phyloP scores from a whole-genome alignment of 2,113 vertebrate genomes.

The Strix uralensis region DNA sequence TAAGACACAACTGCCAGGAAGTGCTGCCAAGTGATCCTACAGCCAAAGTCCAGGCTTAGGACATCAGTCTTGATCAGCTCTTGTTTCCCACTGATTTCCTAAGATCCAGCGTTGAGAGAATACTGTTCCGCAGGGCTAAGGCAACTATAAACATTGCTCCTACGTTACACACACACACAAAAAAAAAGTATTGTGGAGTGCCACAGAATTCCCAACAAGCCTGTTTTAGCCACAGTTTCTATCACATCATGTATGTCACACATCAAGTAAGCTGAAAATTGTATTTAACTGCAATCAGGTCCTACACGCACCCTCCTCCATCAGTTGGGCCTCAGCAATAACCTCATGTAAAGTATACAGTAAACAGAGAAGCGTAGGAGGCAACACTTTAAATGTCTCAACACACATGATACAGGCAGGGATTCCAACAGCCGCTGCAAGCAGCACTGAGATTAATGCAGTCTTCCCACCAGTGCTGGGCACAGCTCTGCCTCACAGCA shows the following conservation, averaged over 20 bases:
- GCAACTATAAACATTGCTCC: not conserved
- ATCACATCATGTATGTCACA: not conserved
- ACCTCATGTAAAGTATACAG: not conserved
- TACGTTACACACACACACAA: fast-evolving
- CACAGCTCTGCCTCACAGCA: not conserved
- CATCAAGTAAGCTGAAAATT: not conserved
- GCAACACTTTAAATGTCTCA: not conserved
- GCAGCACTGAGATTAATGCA: not conserved
- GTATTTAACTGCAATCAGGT: not conserved
- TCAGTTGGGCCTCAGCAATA: not conserved
- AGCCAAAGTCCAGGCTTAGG: not conserved
- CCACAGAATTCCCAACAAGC: not conserved
- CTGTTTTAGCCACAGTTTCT: not conserved
- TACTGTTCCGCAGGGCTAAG: not conserved
- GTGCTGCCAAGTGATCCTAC: not conserved
- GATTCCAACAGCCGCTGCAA: not conserved
- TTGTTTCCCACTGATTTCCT: not conserved
- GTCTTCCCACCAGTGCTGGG: not conserved
- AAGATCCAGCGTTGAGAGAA: not conserved
- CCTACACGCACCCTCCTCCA: not conserved
- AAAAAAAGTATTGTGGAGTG: not conserved
- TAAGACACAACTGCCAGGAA: not conserved
- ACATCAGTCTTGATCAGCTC: not conserved
- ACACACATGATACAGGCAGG: not conserved
- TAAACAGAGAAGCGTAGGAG: not conserved